Evolutionary conservation across 2,888 invertebrate genomes (phyloP).

Genomic region (Chymomyza amoena): DNA sequence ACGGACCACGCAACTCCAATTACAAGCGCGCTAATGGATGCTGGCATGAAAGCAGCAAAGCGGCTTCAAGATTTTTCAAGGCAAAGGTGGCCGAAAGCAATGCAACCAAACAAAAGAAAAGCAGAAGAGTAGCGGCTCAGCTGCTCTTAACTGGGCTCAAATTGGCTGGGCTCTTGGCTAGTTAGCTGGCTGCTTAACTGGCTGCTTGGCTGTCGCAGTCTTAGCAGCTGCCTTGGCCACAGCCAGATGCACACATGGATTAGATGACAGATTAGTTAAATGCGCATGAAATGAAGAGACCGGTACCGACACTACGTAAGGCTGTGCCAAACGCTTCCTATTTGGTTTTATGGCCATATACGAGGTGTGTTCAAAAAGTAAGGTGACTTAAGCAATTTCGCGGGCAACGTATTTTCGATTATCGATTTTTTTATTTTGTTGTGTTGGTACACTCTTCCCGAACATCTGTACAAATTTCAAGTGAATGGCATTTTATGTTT

Average conservation of each 20-base stretch:
- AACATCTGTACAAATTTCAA: too few relatives aligned
- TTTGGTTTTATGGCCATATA: constrained; percentile 42
- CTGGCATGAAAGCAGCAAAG: neutral
- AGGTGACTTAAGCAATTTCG: too few relatives aligned
- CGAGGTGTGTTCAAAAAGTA: too few relatives aligned
- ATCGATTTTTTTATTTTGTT: too few relatives aligned
- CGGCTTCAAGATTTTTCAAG: constrained; percentile 31
- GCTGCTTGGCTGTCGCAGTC: constrained; percentile 1
- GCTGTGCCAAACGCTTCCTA: constrained; percentile 40
- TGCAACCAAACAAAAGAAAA: constrained; percentile 19
- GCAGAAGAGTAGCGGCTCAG: neutral
- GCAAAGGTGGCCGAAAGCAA: constrained; percentile 22
- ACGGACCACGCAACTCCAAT: neutral
- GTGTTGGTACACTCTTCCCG: too few relatives aligned
- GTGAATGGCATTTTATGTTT: too few relatives aligned
- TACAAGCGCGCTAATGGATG: constrained; percentile 6
- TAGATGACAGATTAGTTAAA: constrained; percentile 73
- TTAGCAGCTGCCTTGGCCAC: constrained; percentile 38
- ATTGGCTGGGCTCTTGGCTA: neutral
- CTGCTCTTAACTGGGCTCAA: neutral
- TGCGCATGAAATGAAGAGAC: constrained; percentile 66
- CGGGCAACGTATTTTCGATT: too few relatives aligned
- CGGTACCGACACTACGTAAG: neutral
- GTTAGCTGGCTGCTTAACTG: neutral
- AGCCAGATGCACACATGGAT: constrained; percentile 59